Evolutionary conservation across 2,888 invertebrate species (phyloP).

Genomic region (Blastobasis adustella): DNA sequence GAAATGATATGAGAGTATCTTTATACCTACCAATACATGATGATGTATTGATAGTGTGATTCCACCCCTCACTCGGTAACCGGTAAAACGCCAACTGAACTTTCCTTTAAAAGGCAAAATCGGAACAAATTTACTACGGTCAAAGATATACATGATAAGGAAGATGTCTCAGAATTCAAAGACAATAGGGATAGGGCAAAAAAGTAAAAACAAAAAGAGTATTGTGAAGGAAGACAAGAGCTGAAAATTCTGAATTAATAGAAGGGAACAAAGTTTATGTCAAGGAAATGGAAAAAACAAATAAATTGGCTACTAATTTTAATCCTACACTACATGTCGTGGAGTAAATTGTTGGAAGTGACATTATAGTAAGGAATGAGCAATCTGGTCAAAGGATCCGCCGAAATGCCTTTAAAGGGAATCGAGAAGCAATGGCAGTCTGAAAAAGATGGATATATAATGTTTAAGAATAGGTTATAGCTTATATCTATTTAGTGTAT

Average conservation of each 20-base stretch:
- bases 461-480: too few species aligned
- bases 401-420: too few species aligned
- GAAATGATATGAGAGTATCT: not conserved
- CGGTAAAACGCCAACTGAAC: constrained; percentile 7
- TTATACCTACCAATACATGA: constrained; percentile 12
- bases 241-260: constrained; percentile 5
- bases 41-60: constrained; percentile 19
- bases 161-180: constrained; percentile 3
- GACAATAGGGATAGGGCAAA: constrained; percentile 8
- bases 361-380: not conserved
- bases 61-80: constrained; percentile 6
- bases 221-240: constrained; percentile 6
- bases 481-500: too few species aligned
- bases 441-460: too few species aligned
- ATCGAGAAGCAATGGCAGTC: too few species aligned
- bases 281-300: constrained; percentile 14
- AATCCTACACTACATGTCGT: constrained; percentile 15
- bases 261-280: constrained; percentile 3
- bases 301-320: constrained; percentile 11
- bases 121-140: constrained; percentile 8
- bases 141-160: not conserved
- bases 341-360: not conserved
- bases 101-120: constrained; percentile 3
- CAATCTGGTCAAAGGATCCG: not conserved
- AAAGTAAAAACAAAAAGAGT: constrained; percentile 8